Conservation (phyloP, 2,888 invertebrate species). For the Dicyrtomina minuta region DNA sequence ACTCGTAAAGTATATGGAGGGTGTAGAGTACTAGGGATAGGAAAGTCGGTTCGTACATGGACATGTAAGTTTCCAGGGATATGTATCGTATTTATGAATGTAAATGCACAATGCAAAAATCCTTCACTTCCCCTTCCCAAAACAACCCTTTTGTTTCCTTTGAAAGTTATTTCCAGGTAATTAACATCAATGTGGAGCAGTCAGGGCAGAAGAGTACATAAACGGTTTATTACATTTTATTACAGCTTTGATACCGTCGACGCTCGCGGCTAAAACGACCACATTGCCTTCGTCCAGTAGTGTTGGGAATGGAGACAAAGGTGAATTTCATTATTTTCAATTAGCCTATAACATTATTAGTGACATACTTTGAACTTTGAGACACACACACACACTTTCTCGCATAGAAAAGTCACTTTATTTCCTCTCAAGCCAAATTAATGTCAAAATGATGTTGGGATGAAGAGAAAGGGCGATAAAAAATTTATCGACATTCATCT, state of each 20-base stretch:
- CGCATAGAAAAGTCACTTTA: not conserved
- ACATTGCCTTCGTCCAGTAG: conserved; percentile 53
- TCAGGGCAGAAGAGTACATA: not conserved
- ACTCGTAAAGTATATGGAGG: no score
- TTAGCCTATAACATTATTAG: not conserved
- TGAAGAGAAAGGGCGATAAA: not conserved
- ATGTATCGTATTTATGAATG: not conserved
- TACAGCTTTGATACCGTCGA: conserved; percentile 48
- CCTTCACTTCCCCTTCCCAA: no score
- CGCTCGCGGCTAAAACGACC: conserved; percentile 53
- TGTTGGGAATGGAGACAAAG: conserved; percentile 46
- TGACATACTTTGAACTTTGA: not conserved
- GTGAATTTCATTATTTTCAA: conserved; percentile 12
- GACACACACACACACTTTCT: not conserved
- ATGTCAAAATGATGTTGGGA: not conserved
- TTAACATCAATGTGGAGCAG: not conserved
- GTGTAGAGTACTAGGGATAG: no score
- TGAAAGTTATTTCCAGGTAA: not conserved
- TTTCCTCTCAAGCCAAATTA: not conserved
- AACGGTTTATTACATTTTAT: not conserved
- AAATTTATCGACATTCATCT: not conserved
- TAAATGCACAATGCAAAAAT: no score
- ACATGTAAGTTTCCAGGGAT: not conserved
- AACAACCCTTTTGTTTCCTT: no score
- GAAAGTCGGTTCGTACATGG: no score